Conservation (phyloP, 2,888 invertebrate species). For the Agonopterix arenella region DNA sequence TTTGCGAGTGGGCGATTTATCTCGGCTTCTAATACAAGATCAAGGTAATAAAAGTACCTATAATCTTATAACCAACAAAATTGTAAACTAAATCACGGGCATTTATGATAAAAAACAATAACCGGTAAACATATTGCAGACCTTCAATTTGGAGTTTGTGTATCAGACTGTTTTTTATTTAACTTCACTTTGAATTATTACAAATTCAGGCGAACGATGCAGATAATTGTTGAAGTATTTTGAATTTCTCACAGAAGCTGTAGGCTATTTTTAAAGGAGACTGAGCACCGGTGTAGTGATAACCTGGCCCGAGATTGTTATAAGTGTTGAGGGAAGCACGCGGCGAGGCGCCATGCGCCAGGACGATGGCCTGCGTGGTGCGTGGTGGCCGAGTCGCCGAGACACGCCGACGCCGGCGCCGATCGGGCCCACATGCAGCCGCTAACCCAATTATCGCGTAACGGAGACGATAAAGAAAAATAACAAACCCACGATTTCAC, state of each 20-base stretch:
- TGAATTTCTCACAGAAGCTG: too few relatives aligned
- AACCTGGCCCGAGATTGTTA: too few relatives aligned
- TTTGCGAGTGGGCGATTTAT: slow-evolving; percentile 28
- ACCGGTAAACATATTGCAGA: neutral
- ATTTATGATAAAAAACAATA: slow-evolving; percentile 3
- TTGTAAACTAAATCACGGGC: slow-evolving; percentile 3
- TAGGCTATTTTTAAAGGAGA: too few relatives aligned
- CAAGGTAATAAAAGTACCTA: slow-evolving; percentile 30
- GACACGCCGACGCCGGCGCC: slow-evolving; percentile 76
- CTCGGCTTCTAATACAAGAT: slow-evolving; percentile 25
- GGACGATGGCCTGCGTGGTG: neutral
- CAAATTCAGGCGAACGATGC: too few relatives aligned
- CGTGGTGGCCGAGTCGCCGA: slow-evolving; percentile 39
- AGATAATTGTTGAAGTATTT: too few relatives aligned
- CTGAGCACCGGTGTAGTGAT: too few relatives aligned
- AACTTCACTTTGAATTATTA: too few relatives aligned
- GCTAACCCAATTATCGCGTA: slow-evolving; percentile 76
- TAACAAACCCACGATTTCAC: slow-evolving; percentile 78
- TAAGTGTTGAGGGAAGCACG: neutral
- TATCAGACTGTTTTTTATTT: too few relatives aligned
- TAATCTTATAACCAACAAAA: slow-evolving; percentile 17
- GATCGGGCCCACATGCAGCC: slow-evolving; percentile 70
- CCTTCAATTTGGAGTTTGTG: neutral
- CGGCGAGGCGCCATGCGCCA: neutral
- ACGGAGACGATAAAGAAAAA: slow-evolving; percentile 76